Percentiles rank a stretch among this genome's conserved stretches.
phyloP scores from a whole-genome alignment of 2,113 vertebrate species.

The Arvicanthis niloticus region DNA sequence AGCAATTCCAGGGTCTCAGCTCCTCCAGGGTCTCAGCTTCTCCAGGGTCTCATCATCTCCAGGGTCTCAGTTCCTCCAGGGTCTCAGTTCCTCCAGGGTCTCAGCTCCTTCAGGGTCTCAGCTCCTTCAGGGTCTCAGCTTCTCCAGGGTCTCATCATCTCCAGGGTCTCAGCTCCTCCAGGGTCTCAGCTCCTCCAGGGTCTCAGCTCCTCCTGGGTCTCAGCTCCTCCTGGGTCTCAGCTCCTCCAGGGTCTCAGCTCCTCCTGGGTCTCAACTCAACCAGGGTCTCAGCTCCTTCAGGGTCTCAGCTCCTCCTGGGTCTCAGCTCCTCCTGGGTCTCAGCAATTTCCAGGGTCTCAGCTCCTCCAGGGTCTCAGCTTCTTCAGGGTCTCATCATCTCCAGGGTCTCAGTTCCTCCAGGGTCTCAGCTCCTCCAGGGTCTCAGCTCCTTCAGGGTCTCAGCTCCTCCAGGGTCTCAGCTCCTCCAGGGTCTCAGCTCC shows the following conservation, averaged over 20 bases:
- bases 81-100: too few relatives aligned
- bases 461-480: neutral
- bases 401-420: neutral
- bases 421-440: neutral
- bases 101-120: too few relatives aligned
- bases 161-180: neutral
- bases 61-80: too few relatives aligned
- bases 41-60: neutral
- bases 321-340: too few relatives aligned
- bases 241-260: neutral
- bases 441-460: neutral
- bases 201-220: neutral
- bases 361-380: neutral
- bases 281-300: neutral
- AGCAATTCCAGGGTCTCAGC: neutral
- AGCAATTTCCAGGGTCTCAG: too few relatives aligned
- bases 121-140: neutral
- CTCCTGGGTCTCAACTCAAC: neutral
- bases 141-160: neutral
- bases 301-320: too few relatives aligned
- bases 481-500: neutral
- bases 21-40: neutral
- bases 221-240: too few relatives aligned
- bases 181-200: neutral
- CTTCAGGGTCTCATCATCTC: neutral